phyloP scores from a whole-genome alignment of 2,113 vertebrate species.

The Salvelinus namaycush region DNA sequence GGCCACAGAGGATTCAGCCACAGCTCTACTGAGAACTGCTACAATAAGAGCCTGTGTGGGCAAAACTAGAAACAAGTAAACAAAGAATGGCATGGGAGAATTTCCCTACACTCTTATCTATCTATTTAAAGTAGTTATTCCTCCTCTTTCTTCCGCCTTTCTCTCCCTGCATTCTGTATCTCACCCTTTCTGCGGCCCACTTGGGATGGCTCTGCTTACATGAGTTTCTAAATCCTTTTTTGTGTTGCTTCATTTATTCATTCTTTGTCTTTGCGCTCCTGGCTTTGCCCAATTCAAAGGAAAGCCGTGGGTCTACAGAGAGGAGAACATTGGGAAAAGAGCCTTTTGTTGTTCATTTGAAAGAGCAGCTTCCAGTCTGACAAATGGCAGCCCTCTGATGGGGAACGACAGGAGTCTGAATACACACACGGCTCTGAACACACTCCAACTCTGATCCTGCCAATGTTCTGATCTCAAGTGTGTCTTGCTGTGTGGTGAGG shows the following conservation, averaged over 20 bases:
- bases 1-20: constrained; percentile 47
- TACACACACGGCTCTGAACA: constrained; percentile 23
- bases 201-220: constrained; percentile 64
- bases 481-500: constrained; percentile 30
- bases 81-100: constrained; percentile 2
- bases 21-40: background rate
- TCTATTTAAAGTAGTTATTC: constrained; percentile 36
- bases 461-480: constrained; percentile 42
- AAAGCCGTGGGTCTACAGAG: constrained; percentile 48
- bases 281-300: constrained; percentile 62
- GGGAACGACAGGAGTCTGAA: constrained; percentile 46
- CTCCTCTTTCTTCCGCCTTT: background rate
- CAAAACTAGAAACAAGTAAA: background rate
- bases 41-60: background rate
- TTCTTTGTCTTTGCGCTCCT: constrained; percentile 65
- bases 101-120: constrained; percentile 2
- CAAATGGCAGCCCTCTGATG: constrained; percentile 62
- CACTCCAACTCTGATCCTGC: constrained; percentile 6
- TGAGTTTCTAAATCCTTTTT: constrained; percentile 68
- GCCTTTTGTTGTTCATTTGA: constrained; percentile 68
- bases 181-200: constrained; percentile 53
- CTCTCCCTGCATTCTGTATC: background rate
- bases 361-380: constrained; percentile 63
- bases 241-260: constrained; percentile 62
- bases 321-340: constrained; percentile 52